Base-by-base conservation (phyloP, 2,113 vertebrate genomes). In the Nothocercus julius region DNA sequence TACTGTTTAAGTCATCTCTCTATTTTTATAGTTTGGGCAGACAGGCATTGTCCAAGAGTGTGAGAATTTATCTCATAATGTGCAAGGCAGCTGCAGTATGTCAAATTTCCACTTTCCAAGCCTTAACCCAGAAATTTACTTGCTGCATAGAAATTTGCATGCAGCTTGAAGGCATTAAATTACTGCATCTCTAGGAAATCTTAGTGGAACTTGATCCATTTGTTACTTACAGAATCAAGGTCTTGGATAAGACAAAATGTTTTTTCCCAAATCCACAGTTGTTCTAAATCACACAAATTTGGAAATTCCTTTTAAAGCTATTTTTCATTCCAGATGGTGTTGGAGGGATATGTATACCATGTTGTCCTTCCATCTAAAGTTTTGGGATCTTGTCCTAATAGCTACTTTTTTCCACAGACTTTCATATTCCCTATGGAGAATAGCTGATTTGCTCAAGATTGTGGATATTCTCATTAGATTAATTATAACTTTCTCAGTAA, bases 101-200 rank as follows among this genome's bases (percentile, higher is more conserved):
- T 80, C 87, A 74, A 68, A 83, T 87, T 85, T 70, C 54, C 34
- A 30, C 83, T 93, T 90, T 45, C 61, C 81, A 78, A 90, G 63
- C 56, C 64, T 84, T 56, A 93, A 72, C 87, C 89, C 34, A 56
- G 67, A 69, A 93, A 87, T 89, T 95, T 72, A 61, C 61, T 56
- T 69, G 24, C 64, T 63, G 68, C n/a, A 25, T 90, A 93, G 79
- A 93, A 92, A 90, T 93, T 85, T 92, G 68, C 64, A 34, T 89
- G 82, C 75, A 61, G 70, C 67, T 93, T 92, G 72, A 62, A 91
- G 68, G 40, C 64, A 87, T 84, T 94, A 86, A 72, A 81, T 56
- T 78, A 11, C 45, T 63, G 12, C 8, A 8, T 77, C 56, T 83
- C 4, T 78, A 90, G 64, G 64, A 96, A 93, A 28, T 38, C 59